phyloP scores from a whole-genome alignment of 2,797 vertebrate genomes.

The Balearica regulorum region DNA sequence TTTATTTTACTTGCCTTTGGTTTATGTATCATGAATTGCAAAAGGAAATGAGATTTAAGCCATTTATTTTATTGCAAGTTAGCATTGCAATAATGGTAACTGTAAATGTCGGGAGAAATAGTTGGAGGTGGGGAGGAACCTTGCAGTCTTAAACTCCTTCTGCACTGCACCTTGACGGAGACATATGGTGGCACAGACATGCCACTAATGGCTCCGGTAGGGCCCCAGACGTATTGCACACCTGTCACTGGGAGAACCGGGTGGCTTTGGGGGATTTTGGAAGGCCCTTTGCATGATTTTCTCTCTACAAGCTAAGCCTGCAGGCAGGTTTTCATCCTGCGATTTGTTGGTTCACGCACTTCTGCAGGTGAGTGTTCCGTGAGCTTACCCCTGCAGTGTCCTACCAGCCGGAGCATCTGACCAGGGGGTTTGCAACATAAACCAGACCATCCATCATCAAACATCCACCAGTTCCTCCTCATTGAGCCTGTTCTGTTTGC shows the following conservation, averaged over 20 bases:
- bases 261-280: background rate
- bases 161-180: accelerated
- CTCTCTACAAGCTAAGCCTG: background rate
- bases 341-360: background rate
- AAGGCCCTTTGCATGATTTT: background rate
- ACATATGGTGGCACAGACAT: background rate
- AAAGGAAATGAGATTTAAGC: background rate
- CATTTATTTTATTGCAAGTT: background rate
- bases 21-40: background rate
- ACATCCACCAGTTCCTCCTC: background rate
- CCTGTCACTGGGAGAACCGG: background rate
- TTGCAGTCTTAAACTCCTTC: background rate
- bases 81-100: background rate
- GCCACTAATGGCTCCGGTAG: background rate
- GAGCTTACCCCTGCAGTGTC: background rate
- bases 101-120: background rate
- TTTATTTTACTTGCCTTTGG: background rate
- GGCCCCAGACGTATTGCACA: accelerated
- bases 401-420: background rate
- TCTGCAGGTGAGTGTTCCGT: background rate
- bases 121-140: background rate
- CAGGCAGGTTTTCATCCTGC: accelerated
- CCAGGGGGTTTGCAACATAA: accelerated
- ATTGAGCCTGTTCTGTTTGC: background rate
- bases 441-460: background rate